Base-by-base conservation (phyloP, 1,140 invertebrate genomes). In the Cotesia chilonis region DNA sequence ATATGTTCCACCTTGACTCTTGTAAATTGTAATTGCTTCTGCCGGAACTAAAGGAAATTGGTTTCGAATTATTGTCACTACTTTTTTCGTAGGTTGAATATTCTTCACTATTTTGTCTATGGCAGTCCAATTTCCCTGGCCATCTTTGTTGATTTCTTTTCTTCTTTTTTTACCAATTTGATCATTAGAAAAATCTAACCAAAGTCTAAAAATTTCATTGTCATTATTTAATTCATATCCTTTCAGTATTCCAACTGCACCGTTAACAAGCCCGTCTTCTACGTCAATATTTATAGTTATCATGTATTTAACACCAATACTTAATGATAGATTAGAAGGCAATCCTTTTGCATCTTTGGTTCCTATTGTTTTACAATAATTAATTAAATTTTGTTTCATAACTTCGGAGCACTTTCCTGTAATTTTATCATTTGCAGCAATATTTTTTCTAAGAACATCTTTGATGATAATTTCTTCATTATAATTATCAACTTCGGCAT, bases 1-100 rank as follows among this genome's bases (percentile, higher is more conserved):
- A 71, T 76, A 77, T 1, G 78, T 79, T 69, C 75, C 71, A 17
- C 75, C 73, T 71, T 77, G 77, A 64, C 64, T 74, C 69, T 79
- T 76, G 47, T 77, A 75, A 35, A 79, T 73, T 3, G 78, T 79
- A 38, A 77, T 68, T 14, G 76, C 75, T 70, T 78, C 76, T 4
- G 76, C 73, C 28, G 73, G 67, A 14, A 74, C 66, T 17, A 79
- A 10, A 28, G 55, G 55, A 20, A 59, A 20, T 59, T 55, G 55
- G 1, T 59, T 20, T 20, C 17, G 2, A 59, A 20, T 59, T 5
- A 20, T 20, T 55, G 12, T 28, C 17, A 14, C 7, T 28, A 20
- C 9, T 59, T 59, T 14, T 17, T 20, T 20, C 4, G 55, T 9
- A 59, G 17, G 7, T 20, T 9, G 14, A 20, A 7, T 20, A 20